These are phyloP conservation scores for Prosopocoilus inquinatus DNA, from an alignment of 2,888 invertebrate genomes.

Conservation along the genomic window DNA sequence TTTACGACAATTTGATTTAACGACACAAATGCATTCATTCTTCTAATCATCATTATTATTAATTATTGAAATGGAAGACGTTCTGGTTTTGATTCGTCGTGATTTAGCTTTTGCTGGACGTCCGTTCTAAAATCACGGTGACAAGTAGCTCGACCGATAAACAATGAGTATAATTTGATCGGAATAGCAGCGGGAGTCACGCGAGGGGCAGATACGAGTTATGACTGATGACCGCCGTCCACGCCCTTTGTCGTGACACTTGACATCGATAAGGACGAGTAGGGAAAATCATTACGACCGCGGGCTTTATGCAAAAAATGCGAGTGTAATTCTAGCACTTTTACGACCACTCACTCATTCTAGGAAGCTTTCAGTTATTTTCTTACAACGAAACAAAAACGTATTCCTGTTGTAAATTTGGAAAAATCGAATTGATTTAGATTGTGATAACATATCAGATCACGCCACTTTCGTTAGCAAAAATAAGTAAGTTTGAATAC, in stretches of 20 bases:
- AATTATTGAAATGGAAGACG: too few species aligned
- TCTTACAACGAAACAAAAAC: too few species aligned
- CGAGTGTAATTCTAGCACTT: slow-evolving; percentile 5
- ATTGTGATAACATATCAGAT: too few species aligned
- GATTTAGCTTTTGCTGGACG: not conserved
- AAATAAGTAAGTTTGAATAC: too few species aligned
- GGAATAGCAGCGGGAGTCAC: slow-evolving; percentile 40
- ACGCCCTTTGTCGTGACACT: slow-evolving; percentile 48
- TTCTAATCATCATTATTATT: too few species aligned
- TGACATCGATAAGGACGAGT: slow-evolving; percentile 25
- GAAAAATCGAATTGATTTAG: too few species aligned
- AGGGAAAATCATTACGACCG: slow-evolving; percentile 19
- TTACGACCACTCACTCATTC: not conserved
- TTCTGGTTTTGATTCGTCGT: too few species aligned
- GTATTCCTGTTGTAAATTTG: too few species aligned
- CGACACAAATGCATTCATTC: too few species aligned
- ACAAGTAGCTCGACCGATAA: slow-evolving; percentile 48
- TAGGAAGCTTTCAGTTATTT: too few species aligned
- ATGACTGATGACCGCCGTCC: slow-evolving; percentile 50
- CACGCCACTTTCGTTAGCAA: too few species aligned
- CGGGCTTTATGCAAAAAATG: slow-evolving; percentile 4
- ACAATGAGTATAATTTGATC: slow-evolving; percentile 45
- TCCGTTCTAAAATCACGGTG: slow-evolving; percentile 40
- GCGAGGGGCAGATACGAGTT: slow-evolving; percentile 42
- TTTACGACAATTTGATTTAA: too few species aligned